phyloP scores from a whole-genome alignment of 2,888 invertebrate genomes.

The Schrankia costaestrigalis region DNA sequence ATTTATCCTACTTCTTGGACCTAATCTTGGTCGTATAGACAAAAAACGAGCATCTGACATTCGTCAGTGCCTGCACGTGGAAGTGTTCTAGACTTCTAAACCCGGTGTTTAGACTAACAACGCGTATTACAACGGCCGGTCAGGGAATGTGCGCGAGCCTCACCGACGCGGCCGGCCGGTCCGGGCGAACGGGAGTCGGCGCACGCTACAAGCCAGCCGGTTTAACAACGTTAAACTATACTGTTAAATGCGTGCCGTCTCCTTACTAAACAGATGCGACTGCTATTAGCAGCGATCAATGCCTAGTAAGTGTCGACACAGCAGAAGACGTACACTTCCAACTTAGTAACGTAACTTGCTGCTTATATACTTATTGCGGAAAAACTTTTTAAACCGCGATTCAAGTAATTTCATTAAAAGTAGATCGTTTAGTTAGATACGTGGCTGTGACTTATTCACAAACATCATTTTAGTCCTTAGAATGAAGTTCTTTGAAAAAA shows the following conservation, averaged over 20 bases:
- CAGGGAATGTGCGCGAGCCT: conserved; percentile 47
- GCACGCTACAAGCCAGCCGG: conserved; percentile 44
- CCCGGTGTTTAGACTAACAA: conserved; percentile 44
- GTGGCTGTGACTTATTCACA: no score
- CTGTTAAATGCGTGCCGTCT: conserved; percentile 36
- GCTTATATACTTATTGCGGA: conserved; percentile 7
- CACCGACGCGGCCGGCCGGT: conserved; percentile 45
- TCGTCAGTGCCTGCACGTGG: conserved; percentile 37
- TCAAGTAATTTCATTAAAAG: conserved; percentile 6
- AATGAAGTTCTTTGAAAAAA: no score
- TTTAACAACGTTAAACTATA: conserved; percentile 39
- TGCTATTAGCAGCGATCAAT: conserved; percentile 48
- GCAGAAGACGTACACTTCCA: conserved; percentile 40
- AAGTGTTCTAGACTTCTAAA: conserved; percentile 45
- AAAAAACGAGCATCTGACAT: conserved; percentile 41
- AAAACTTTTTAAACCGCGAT: conserved; percentile 22
- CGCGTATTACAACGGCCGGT: conserved; percentile 39
- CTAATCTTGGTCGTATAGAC: background rate
- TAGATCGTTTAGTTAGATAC: background rate
- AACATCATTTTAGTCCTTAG: no score
- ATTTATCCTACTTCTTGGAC: background rate
- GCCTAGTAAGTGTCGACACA: conserved; percentile 50
- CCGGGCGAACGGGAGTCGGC: conserved; percentile 45
- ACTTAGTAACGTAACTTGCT: background rate
- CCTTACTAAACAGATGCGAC: conserved; percentile 44